Evolutionary conservation across 92 coral and sea anemone species (phyloP).

Genomic region (Bergia puertoricense): DNA sequence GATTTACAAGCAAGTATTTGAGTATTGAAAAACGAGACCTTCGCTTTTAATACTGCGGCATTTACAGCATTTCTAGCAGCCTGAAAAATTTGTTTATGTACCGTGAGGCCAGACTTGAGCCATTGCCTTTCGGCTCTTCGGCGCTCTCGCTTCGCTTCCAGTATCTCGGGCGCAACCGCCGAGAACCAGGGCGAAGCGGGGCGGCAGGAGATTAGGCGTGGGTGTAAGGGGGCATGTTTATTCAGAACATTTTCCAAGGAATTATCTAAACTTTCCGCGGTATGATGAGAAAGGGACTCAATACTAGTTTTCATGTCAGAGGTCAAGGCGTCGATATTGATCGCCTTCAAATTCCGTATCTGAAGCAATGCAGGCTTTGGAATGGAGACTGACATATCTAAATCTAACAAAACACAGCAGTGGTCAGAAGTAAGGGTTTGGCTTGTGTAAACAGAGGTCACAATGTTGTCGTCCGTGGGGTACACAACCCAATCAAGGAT

Average conservation of each 20-base stretch:
- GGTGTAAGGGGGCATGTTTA: background rate
- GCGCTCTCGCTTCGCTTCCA: slow-evolving; percentile 21
- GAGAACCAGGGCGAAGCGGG: slow-evolving; percentile 22
- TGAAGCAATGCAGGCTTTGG: background rate
- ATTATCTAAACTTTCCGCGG: background rate
- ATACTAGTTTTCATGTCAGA: background rate
- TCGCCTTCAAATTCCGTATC: background rate
- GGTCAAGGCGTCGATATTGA: background rate
- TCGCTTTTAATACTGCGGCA: slow-evolving; percentile 19
- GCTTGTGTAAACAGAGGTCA: background rate
- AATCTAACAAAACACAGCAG: background rate
- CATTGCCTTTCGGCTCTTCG: slow-evolving; percentile 20
- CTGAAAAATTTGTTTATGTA: slow-evolving; percentile 16
- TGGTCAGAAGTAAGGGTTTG: background rate
- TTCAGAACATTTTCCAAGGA: background rate
- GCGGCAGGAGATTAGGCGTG: slow-evolving; percentile 18
- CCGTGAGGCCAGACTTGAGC: slow-evolving; percentile 19
- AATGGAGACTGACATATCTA: background rate
- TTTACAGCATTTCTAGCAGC: slow-evolving; percentile 18
- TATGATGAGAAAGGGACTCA: background rate
- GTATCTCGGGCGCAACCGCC: slow-evolving; percentile 22
- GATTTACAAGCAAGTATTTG: slow-evolving; percentile 17
- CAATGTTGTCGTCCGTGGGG: background rate
- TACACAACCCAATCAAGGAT: background rate
- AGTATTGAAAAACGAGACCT: slow-evolving; percentile 18